Evolutionary conservation across 2,797 vertebrate species (phyloP).

Genomic region (Lacerta bilineata): DNA sequence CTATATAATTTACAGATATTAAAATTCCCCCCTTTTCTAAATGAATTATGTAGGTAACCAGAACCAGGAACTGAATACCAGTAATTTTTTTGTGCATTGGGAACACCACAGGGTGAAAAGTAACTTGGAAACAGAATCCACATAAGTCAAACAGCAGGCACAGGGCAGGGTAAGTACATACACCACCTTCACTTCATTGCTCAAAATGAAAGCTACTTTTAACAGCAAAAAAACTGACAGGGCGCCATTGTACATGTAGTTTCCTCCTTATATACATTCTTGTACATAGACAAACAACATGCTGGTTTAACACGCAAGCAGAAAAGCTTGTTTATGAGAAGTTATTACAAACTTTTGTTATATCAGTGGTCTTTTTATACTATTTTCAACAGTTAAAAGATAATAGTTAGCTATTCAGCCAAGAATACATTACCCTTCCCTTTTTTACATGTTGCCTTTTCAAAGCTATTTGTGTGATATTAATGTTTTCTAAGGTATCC

Average conservation of each 20-base stretch:
- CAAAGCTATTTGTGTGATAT: slow-evolving; percentile 58
- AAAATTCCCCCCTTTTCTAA: no score
- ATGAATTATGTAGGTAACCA: no score
- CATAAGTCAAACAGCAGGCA: no score
- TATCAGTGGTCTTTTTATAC: neutral
- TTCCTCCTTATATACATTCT: neutral
- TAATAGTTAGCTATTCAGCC: neutral
- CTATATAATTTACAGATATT: no score
- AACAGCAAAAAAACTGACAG: neutral
- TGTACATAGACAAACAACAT: neutral
- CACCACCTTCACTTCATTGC: neutral
- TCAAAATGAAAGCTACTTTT: neutral
- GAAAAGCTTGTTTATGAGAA: neutral
- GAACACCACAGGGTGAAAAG: neutral
- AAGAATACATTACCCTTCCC: neutral
- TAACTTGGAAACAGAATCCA: neutral
- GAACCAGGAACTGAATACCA: no score
- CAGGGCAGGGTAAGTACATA: neutral
- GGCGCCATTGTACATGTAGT: neutral
- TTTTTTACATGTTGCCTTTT: slow-evolving; percentile 30
- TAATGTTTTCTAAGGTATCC: slow-evolving; percentile 60
- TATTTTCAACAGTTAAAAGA: neutral
- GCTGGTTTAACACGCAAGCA: neutral
- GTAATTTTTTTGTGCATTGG: no score
- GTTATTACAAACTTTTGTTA: neutral